Conservation (phyloP, 2,113 vertebrate species). For the Paramormyrops kingsleyae region DNA sequence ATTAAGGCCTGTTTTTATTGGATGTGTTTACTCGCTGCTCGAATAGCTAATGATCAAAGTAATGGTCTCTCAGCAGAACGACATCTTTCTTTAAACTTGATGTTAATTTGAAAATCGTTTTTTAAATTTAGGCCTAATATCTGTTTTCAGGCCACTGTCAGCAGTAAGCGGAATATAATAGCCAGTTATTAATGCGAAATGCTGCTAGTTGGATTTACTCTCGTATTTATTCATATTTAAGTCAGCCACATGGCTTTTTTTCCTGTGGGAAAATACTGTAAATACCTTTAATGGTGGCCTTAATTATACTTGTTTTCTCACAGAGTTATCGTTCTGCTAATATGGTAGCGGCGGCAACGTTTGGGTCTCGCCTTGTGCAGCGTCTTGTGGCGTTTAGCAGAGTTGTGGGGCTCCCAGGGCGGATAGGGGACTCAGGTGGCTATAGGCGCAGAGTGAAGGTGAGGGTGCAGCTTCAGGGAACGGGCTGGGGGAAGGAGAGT, state of each 20-base stretch:
- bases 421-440: background rate
- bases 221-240: constrained; percentile 2
- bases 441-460: background rate
- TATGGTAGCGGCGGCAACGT: background rate
- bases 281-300: background rate
- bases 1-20: constrained; percentile 7
- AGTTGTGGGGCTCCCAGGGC: background rate
- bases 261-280: background rate
- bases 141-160: background rate
- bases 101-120: background rate
- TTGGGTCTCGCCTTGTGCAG: background rate
- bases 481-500: background rate
- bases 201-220: constrained; percentile 8
- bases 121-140: background rate
- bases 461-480: background rate
- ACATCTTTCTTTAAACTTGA: constrained; percentile 3
- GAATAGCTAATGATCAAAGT: background rate
- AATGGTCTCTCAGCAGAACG: background rate
- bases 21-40: background rate
- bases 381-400: background rate
- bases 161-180: constrained; percentile 14
- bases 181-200: constrained; percentile 8
- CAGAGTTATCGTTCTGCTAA: background rate
- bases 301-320: background rate
- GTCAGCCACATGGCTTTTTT: background rate